Base-by-base conservation (phyloP, 2,797 vertebrate genomes). In the Lagocephalus sceleratus region DNA sequence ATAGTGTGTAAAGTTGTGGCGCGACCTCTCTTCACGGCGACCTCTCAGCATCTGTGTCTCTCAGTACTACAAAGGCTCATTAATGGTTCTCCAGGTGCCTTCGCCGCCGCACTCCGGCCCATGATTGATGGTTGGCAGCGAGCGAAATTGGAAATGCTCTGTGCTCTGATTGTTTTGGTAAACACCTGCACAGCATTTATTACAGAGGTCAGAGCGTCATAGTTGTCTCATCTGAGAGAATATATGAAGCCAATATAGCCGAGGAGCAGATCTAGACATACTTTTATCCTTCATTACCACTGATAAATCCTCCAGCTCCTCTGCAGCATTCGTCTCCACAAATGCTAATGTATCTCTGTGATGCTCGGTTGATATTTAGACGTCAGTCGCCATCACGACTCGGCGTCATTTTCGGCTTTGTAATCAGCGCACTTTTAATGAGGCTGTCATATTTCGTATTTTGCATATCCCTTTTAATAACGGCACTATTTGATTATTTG, bases 1-100 rank as follows among this genome's bases (percentile, higher is more conserved):
- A 74, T 73, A 77, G 68, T 73, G 75, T 88, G 87, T 87, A 89
- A 90, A 88, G 79, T 87, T 88, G 84, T 86, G 88, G 61, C 81
- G 32, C 86, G 90, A 92, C 90, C 90, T 83, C 79, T 86, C 83
- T 87, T 85, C 47, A 14, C 61, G 70, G 77, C 56, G 71, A 68
- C 72, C 68, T 73, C 66, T 59, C 61, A 50, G 71, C 85, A 85
- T 88, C 83, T 87, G 89, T 74, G 81, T 85, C 79, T 82, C 73
- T 50, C 66, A 60, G 65, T 71, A 54, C 46, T 26, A 63, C 66
- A 72, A 71, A 82, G 69, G 61, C 79, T 86, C 71, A 84, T 87
- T 85, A 87, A 83, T 83, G 82, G 38, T 68, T 81, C 69, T 55
- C 71, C 78, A 75, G 80, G 81, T 74, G 76, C 78, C 55, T 80